These are phyloP conservation scores for Tonatia bakeri DNA, from an alignment of 2,113 vertebrate species.

Conservation along the genomic window DNA sequence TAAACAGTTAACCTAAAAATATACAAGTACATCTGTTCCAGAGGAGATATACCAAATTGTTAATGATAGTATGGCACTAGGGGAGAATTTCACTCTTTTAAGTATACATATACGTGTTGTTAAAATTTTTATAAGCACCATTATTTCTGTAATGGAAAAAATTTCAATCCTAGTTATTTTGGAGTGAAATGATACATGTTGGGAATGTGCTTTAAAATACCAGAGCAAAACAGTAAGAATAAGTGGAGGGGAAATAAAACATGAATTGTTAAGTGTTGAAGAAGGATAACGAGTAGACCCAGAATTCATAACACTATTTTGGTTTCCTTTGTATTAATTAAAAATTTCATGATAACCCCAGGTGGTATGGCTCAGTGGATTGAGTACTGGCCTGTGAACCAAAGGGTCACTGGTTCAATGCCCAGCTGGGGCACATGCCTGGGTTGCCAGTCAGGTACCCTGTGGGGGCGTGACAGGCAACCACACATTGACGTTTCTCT, in stretches of 20 bases:
- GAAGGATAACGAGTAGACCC: neutral
- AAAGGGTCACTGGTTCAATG: too few relatives aligned
- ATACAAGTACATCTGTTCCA: neutral
- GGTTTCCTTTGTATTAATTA: neutral
- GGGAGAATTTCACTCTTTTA: neutral
- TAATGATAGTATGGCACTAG: neutral
- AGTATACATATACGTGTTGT: neutral
- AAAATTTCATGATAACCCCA: neutral
- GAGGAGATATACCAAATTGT: neutral
- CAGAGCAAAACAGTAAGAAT: neutral
- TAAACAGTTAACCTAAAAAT: neutral
- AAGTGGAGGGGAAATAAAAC: neutral
- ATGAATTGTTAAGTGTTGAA: neutral
- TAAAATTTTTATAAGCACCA: neutral
- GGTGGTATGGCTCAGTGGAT: too few relatives aligned
- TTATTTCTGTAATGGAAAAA: neutral
- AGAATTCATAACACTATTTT: neutral
- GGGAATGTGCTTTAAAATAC: neutral
- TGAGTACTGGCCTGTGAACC: too few relatives aligned
- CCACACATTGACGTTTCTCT: too few relatives aligned
- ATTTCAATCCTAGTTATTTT: neutral
- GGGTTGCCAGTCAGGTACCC: too few relatives aligned
- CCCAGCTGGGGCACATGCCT: too few relatives aligned
- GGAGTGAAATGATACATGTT: neutral
- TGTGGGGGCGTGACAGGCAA: too few relatives aligned